A percentile compares a stretch with the other conserved stretches of the same genome.
phyloP scores from a whole-genome alignment of 2,797 vertebrate species.

The Pangasius krempfi region DNA sequence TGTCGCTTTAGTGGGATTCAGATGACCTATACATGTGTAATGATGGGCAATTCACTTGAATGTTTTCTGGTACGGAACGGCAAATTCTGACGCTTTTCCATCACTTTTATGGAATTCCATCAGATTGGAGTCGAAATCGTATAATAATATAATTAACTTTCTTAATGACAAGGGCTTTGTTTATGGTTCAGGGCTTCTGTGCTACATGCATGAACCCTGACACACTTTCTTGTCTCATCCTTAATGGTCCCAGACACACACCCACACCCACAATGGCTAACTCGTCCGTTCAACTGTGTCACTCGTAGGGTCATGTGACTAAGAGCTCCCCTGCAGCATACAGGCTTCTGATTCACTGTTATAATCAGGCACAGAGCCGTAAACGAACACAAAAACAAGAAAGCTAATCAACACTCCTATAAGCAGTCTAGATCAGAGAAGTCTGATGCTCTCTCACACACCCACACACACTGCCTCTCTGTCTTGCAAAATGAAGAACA shows the following conservation, averaged over 20 bases:
- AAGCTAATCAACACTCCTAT: background rate
- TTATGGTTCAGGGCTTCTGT: background rate
- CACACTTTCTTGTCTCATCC: slow-evolving; percentile 37
- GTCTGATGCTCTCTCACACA: slow-evolving; percentile 48
- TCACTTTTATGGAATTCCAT: background rate
- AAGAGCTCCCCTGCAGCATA: background rate
- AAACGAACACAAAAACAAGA: background rate
- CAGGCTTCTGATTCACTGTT: background rate
- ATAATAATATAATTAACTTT: background rate
- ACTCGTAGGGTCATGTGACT: slow-evolving; percentile 22
- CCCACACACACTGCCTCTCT: slow-evolving; percentile 25
- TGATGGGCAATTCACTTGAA: background rate
- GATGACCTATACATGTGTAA: background rate
- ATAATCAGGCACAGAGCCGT: background rate
- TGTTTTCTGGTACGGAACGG: background rate
- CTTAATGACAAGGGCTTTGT: background rate
- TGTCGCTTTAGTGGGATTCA: background rate
- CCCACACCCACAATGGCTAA: slow-evolving; percentile 22
- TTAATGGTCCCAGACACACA: slow-evolving; percentile 33
- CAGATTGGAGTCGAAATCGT: background rate
- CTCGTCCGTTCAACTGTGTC: slow-evolving; percentile 23
- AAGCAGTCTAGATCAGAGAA: slow-evolving; percentile 46
- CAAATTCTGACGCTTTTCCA: background rate
- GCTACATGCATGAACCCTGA: slow-evolving; percentile 30
- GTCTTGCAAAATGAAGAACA: slow-evolving; percentile 65